Evolutionary conservation across 2,113 vertebrate genomes (phyloP), one percentile per base, ranked within the genome.

Genomic region (Grus americana): DNA sequence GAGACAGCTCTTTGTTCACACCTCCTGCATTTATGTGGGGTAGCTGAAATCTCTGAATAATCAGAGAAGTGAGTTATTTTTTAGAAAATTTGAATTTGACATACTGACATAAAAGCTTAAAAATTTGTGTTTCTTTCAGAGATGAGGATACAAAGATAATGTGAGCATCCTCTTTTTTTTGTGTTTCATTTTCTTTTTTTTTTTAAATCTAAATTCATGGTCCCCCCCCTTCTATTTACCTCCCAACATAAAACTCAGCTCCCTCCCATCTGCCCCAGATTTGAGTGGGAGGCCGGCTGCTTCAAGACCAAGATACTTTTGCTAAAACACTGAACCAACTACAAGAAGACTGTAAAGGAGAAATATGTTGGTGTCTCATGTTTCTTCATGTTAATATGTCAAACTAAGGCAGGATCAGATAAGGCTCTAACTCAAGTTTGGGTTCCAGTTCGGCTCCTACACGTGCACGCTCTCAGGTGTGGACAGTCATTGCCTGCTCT

Each of bases 391-490:
- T 42, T 55, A 83, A 40, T 30, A 26, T 62, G n/a, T 42, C 57
- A 49, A 21, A 55, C 24, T 29, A 47, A 76, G 72, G 13, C n/a
- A 76, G 71, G 54, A 47, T 62, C 23, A 27, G 26, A 44, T 32
- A 23, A 79, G 32, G 22, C 55, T 65, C 72, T 50, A 16, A 11
- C 10, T 44, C 49, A 44, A 23, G 42, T 27, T 0, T 52, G 36
- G 12, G 58, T 36, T 71, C 42, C 42, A 49, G 32, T 58, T 38
- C 4, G 4, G 32, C 36, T 57, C 49, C 58, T 19, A 15, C 50
- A 23, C 6, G 32, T 1, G 7, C 24, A 18, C 5, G 0, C 9
- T 71, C 26, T 12, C 57, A 32, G 57, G 18, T 34, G 17, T 0
- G 1, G 32, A 20, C 24, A 52, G 20, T 13, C 11, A 15, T 63